Evolutionary conservation across 2,797 vertebrate species (phyloP), one percentile per base, ranked within the genome.

Genomic region (Silurus aristotelis): DNA sequence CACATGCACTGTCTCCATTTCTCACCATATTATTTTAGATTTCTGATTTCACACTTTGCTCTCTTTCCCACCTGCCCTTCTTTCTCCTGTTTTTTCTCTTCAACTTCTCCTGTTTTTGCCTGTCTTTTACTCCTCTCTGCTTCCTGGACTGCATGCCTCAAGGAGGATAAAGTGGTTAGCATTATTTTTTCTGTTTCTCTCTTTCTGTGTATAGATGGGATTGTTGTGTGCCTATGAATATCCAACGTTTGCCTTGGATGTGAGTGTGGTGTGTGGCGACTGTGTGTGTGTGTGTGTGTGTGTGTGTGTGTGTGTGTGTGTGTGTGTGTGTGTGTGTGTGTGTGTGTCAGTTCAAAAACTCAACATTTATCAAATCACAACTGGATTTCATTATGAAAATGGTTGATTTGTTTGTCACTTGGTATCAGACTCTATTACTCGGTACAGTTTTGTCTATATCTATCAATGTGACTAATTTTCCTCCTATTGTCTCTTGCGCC

Each of bases 141-240:
- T 96, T 96, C 96, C 96, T 94, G 96, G 98, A 98, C 98, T 97
- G 97, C 96, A 97, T 96, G 96, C 95, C 95, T 94, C 96, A 97
- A 99, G 97, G 98, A 99, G 97, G 98, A 99, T 96, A 99, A 99
- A 99, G 98, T 99, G 98, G 98, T 99, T 98, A 99, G 98, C 97
- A 97, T 96, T 94, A 92, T 93, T 93, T 84, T 86, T 85, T 52
- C 89, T 88, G 78, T 90, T 85, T 87, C 72, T 89, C 61, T 66
- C 68, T 75, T 72, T 52, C 66, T 56, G 38, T 86, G 73, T 92
- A 84, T 92, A 92, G 88, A 92, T 90, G 90, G 91, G 84, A 90
- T 84, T 90, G 63, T 64, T 77, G 82, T 79, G 10, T 60, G 58
- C 60, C 25, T 83, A 27, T 84, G n/a, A 84, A 14, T 73, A 38